Conservation (phyloP, 2,113 vertebrate species). For the Typhlomys cinereus region DNA sequence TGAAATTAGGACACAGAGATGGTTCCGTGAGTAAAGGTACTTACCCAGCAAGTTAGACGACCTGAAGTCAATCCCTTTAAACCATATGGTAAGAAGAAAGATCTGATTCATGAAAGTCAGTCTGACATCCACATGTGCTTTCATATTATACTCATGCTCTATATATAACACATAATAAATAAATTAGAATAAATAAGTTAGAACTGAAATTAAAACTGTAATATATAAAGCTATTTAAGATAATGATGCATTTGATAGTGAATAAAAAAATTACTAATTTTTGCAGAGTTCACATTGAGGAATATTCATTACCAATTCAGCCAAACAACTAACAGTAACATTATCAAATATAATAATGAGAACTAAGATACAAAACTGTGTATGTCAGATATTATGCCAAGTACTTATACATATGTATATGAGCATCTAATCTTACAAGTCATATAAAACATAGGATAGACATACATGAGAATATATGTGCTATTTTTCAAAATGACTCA, state of each 20-base stretch:
- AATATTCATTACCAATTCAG: not conserved
- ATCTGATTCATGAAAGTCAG: no score
- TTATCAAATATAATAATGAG: constrained; percentile 6
- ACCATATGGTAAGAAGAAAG: no score
- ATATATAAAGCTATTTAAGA: not conserved
- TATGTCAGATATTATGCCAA: not conserved
- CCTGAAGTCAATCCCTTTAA: no score
- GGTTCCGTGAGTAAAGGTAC: no score
- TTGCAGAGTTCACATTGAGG: not conserved
- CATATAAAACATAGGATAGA: not conserved
- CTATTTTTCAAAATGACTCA: constrained; percentile 37
- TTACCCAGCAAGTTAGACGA: no score
- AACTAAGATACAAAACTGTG: not conserved
- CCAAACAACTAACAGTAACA: not conserved
- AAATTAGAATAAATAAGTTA: no score
- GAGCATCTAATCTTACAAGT: constrained; percentile 12
- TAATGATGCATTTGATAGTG: not conserved
- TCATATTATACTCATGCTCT: no score
- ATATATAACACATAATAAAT: no score
- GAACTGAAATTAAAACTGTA: constrained; percentile 11
- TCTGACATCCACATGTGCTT: no score
- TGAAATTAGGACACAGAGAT: no score
- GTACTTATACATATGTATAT: not conserved
- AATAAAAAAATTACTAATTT: not conserved
- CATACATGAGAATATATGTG: not conserved